Base-by-base conservation (phyloP, 2,797 vertebrate species). In the Leptatherina wallacei region DNA sequence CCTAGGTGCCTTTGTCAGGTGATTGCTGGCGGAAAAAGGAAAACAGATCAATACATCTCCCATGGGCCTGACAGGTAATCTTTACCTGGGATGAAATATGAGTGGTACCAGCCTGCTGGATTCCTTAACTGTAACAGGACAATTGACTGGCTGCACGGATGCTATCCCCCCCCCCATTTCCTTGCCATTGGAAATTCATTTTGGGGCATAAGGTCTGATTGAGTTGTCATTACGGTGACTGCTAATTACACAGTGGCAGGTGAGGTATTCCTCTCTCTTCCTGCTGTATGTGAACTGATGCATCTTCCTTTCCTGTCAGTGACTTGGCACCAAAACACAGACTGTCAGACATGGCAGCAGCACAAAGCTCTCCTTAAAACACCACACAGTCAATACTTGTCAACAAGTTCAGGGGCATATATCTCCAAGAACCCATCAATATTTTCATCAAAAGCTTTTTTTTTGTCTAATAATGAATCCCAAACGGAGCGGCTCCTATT, bases 11-110 rank as follows among this genome's bases (percentile, higher is more conserved):
- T 94, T 94, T 95, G 94, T 94, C 94, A 95, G 94, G 94, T 95
- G 94, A 95, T 94, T 95, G 94, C 94, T 94, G 92, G 91, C 82
- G 80, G 93, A 95, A 95, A 95, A 95, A 94, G 93, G 93, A 94
- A 95, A 95, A 95, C 94, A 95, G 94, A 95, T 95, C 94, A 95
- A 95, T 95, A 94, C 94, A 95, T 95, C 93, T 95, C 94, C 94
- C 92, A 90, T 92, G 92, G 92, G 92, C 73, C 91, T 95, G 95
- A 95, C 94, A 95, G 94, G 92, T 95, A 95, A 95, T 95, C 95
- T 95, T 95, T 95, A 95, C 94, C 92, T 89, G 85, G 89, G 91
- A 93, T 95, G 94, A 95, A 95, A 94, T 95, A 95, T 95, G 94
- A 95, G 93, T 82, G 85, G 86, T 87, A 92, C 91, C 88, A 75